Conservation (phyloP, 2,888 invertebrate species). For the Mystacides longicornis region DNA sequence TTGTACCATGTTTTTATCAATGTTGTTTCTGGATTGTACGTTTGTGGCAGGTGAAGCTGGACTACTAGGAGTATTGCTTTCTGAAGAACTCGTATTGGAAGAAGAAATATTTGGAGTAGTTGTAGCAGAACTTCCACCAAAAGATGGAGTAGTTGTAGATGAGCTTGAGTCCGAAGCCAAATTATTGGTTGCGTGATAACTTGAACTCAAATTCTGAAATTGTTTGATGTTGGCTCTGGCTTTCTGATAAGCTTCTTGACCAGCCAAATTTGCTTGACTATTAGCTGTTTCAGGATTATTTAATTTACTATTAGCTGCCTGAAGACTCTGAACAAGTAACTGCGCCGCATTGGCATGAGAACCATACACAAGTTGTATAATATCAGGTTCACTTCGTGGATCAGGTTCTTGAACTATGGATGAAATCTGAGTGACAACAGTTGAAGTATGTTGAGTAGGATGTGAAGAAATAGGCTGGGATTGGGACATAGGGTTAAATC, state of each 20-base stretch:
- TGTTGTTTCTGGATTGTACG: conserved; percentile 10
- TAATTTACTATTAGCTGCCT: conserved; percentile 5
- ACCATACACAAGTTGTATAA: conserved; percentile 24
- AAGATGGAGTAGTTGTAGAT: conserved; percentile 53
- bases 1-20: neutral
- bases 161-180: conserved; percentile 63
- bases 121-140: conserved; percentile 56
- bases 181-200: conserved; percentile 33
- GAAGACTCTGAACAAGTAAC: neutral
- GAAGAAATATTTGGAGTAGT: conserved; percentile 62
- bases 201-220: conserved; percentile 18
- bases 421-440: neutral
- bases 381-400: conserved; percentile 24
- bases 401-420: neutral
- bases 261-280: conserved; percentile 9
- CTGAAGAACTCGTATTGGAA: conserved; percentile 61
- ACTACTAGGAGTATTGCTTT: conserved; percentile 64
- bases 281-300: neutral
- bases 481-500: conserved; percentile 37
- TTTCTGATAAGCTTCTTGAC: conserved; percentile 13
- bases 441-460: conserved; percentile 6
- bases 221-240: conserved; percentile 11
- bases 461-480: conserved; percentile 33
- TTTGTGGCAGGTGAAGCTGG: conserved; percentile 55
- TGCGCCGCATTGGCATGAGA: conserved; percentile 4